A percentile compares a stretch with the other conserved stretches of the same genome.
These are phyloP conservation scores for Alethe diademata DNA, from an alignment of 2,113 vertebrate species.

Conservation along the genomic window DNA sequence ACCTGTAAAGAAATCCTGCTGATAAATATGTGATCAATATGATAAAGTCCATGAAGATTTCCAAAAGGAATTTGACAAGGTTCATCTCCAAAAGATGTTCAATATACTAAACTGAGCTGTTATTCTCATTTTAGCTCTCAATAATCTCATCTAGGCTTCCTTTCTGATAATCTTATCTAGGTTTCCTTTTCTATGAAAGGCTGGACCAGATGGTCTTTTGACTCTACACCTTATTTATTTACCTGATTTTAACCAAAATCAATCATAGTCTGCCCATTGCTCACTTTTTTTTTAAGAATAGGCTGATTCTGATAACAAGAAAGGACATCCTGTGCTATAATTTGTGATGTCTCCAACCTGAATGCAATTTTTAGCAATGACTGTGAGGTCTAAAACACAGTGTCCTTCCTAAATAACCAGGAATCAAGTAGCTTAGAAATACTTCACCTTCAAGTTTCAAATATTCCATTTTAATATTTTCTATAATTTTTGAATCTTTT, in stretches of 20 bases:
- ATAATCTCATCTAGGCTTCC: background rate
- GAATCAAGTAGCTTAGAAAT: background rate
- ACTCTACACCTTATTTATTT: background rate
- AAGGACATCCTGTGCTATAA: background rate
- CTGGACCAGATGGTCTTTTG: background rate
- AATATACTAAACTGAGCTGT: background rate
- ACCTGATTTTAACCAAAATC: background rate
- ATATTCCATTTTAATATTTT: background rate
- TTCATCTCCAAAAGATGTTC: background rate
- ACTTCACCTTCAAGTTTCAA: background rate
- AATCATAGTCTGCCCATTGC: background rate
- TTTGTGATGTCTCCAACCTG: background rate
- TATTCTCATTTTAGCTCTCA: background rate
- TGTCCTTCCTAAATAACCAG: background rate
- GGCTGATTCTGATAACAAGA: background rate
- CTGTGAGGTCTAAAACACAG: background rate
- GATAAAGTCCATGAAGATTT: background rate
- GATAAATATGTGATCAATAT: background rate
- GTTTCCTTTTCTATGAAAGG: background rate
- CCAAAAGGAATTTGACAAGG: background rate
- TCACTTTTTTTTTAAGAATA: background rate
- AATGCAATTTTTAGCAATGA: background rate
- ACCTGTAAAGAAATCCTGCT: background rate
- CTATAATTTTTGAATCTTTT: background rate
- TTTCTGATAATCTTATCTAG: background rate